These are phyloP conservation scores for Sminthurides bifidus DNA, from an alignment of 1,140 invertebrate genomes.

Conservation along the genomic window DNA sequence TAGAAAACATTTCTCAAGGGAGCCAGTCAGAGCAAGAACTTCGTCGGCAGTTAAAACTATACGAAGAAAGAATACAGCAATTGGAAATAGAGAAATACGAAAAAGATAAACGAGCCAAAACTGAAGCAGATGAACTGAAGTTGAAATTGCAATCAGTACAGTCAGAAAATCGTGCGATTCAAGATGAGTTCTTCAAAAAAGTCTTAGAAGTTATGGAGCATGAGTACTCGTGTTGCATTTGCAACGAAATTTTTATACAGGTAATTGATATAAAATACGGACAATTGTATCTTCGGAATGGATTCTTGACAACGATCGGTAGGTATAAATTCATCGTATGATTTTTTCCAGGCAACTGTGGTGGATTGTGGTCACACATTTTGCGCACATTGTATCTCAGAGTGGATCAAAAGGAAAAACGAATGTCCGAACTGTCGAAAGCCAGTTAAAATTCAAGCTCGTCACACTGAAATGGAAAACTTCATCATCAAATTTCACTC, in stretches of 20 bases:
- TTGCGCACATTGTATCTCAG: conserved; percentile 57
- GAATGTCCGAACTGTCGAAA: conserved; percentile 60
- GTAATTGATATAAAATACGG: conserved; percentile 30
- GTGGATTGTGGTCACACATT: conserved; percentile 67
- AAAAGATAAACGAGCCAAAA: neutral
- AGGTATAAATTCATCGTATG: no score
- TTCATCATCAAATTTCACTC: conserved; percentile 35
- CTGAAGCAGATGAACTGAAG: neutral
- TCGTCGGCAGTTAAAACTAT: neutral
- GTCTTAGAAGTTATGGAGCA: conserved; percentile 56
- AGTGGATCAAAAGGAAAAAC: conserved; percentile 58
- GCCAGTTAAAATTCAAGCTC: conserved; percentile 29
- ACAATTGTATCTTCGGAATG: no score
- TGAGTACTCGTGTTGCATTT: conserved; percentile 64
- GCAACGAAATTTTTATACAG: conserved; percentile 59
- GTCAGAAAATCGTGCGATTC: conserved; percentile 19
- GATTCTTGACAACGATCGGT: no score
- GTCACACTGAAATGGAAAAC: conserved; percentile 39
- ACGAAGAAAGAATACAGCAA: neutral
- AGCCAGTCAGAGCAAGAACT: neutral
- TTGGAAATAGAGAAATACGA: neutral
- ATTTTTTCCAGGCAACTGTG: conserved; percentile 46
- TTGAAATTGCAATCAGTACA: neutral
- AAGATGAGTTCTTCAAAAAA: conserved; percentile 42
- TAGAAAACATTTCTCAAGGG: neutral